These are phyloP conservation scores for Lithophane socia DNA, from an alignment of 2,888 invertebrate genomes.

Conservation along the genomic window DNA sequence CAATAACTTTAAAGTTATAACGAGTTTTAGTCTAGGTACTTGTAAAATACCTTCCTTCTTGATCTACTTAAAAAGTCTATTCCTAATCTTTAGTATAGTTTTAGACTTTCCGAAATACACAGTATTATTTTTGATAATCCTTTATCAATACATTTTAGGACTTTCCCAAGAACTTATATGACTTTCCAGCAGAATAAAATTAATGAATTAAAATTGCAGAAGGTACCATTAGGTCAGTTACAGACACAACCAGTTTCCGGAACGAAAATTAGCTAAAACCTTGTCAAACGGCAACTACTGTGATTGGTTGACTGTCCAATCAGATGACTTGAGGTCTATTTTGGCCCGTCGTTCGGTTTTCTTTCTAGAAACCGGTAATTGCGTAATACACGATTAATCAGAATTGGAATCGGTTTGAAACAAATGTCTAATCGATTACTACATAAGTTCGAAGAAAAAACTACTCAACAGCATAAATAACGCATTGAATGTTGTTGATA, in stretches of 20 bases:
- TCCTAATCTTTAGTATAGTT: too few relatives aligned
- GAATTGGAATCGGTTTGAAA: too few relatives aligned
- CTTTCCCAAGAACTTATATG: neutral
- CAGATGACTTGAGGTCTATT: neutral
- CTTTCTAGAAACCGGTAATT: neutral
- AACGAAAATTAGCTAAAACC: neutral
- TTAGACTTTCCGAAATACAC: too few relatives aligned
- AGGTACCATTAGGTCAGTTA: too few relatives aligned
- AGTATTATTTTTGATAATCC: neutral
- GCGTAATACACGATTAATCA: too few relatives aligned
- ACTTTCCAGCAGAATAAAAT: neutral
- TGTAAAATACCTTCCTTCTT: neutral
- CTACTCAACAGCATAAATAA: too few relatives aligned
- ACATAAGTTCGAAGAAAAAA: too few relatives aligned
- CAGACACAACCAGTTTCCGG: neutral
- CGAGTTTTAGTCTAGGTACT: too few relatives aligned
- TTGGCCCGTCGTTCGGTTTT: neutral
- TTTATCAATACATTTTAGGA: neutral
- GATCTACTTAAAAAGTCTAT: neutral
- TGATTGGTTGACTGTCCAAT: neutral
- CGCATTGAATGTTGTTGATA: neutral
- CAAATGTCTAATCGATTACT: too few relatives aligned
- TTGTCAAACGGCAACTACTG: neutral
- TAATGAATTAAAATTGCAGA: neutral
- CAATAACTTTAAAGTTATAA: too few relatives aligned